These are phyloP conservation scores for Palythoa grandiflora DNA, from an alignment of 92 coral and sea anemone species.

Conservation along the genomic window DNA sequence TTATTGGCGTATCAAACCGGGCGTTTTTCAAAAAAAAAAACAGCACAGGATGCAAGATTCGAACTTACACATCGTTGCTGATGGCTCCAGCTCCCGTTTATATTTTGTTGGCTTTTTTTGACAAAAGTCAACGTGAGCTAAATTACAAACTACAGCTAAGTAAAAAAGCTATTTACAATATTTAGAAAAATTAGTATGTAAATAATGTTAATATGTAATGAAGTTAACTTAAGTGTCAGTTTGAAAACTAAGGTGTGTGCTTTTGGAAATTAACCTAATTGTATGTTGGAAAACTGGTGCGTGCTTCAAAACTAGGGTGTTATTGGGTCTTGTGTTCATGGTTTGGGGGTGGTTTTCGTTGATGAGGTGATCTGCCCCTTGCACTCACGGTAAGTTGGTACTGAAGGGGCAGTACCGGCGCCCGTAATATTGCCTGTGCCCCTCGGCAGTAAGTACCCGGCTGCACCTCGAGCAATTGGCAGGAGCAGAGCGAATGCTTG, in stretches of 20 bases:
- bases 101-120: background rate
- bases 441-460: background rate
- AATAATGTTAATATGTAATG: no score
- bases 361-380: no score
- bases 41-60: background rate
- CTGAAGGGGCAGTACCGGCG: slow-evolving; percentile 4
- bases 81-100: background rate
- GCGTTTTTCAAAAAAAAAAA: background rate
- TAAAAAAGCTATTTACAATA: background rate
- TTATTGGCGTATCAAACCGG: no score
- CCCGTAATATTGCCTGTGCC: slow-evolving; percentile 10
- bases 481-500: slow-evolving; percentile 4
- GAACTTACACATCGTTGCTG: background rate
- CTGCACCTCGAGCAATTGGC: background rate
- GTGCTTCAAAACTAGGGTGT: no score
- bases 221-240: no score
- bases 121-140: background rate
- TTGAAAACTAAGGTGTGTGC: no score
- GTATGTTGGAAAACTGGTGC: no score
- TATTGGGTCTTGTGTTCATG: no score
- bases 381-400: no score
- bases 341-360: no score
- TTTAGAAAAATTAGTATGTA: background rate
- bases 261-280: no score
- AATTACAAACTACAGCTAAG: background rate